These are phyloP conservation scores for Aphelenchoides besseyi DNA, from an alignment of 1,140 invertebrate species.

Conservation along the genomic window DNA sequence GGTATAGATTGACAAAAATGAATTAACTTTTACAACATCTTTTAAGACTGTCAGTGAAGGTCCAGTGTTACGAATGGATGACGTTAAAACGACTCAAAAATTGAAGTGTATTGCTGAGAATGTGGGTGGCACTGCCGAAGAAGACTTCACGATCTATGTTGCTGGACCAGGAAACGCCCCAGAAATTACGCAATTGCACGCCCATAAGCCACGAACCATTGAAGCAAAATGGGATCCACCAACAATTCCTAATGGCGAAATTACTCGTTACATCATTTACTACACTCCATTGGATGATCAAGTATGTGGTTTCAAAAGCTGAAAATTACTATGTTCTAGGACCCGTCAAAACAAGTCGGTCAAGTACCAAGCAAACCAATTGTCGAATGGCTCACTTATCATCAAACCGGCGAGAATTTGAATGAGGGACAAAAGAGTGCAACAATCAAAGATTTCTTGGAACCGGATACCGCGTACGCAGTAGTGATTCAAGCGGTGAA, in stretches of 20 bases:
- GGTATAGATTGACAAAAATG: constrained; percentile 27
- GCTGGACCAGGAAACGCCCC: constrained; percentile 60
- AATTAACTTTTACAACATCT: too few species aligned
- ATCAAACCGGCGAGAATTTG: constrained; percentile 48
- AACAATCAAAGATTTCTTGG: constrained; percentile 52
- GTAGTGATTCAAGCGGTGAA: constrained; percentile 61
- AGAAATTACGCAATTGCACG: constrained; percentile 54
- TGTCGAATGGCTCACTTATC: constrained; percentile 50
- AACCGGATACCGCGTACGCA: constrained; percentile 58
- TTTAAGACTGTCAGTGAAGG: constrained; percentile 53
- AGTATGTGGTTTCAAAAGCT: too few species aligned
- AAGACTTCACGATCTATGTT: constrained; percentile 54
- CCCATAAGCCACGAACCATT: constrained; percentile 56
- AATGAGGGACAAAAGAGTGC: constrained; percentile 55
- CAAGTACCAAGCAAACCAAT: constrained; percentile 59
- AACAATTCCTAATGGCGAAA: constrained; percentile 58
- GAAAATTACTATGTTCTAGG: constrained; percentile 41
- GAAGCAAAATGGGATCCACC: constrained; percentile 56
- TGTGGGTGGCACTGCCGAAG: constrained; percentile 50
- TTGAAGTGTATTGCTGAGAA: constrained; percentile 60
- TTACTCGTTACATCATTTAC: constrained; percentile 60
- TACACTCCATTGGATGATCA: constrained; percentile 61
- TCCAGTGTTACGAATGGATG: constrained; percentile 44
- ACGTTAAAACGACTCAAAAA: constrained; percentile 51
- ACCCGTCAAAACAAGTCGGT: constrained; percentile 51